phyloP scores from a whole-genome alignment of 2,888 invertebrate genomes.

The Cheilosia variabilis region DNA sequence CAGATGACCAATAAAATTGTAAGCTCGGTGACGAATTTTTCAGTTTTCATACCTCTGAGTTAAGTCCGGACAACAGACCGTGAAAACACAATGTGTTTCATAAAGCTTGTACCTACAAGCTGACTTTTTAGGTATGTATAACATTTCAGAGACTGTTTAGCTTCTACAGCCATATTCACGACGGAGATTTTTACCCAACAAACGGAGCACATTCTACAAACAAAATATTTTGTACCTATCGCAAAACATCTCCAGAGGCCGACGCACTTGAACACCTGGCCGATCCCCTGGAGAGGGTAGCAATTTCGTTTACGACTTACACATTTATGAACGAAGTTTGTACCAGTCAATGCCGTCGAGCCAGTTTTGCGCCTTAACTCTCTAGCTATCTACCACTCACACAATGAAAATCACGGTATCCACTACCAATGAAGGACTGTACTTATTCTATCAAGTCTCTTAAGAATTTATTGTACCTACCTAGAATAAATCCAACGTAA shows the following conservation, averaged over 20 bases:
- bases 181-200: slow-evolving; percentile 13
- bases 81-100: no score
- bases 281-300: slow-evolving; percentile 76
- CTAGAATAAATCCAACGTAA: slow-evolving; percentile 19
- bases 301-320: slow-evolving; percentile 73
- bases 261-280: slow-evolving; percentile 77
- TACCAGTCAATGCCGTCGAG: slow-evolving; percentile 74
- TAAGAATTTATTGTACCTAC: slow-evolving; percentile 48
- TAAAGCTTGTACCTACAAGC: no score
- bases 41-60: no score
- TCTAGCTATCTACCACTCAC: slow-evolving; percentile 45
- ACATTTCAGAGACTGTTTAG: no score
- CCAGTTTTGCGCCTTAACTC: slow-evolving; percentile 52
- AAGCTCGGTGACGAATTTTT: no score
- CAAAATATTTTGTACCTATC: slow-evolving; percentile 20
- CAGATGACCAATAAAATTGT: no score
- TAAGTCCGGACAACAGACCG: no score
- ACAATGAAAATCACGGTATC: slow-evolving; percentile 47
- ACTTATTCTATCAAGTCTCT: slow-evolving; percentile 56
- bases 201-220: slow-evolving; percentile 1
- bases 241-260: slow-evolving; percentile 71
- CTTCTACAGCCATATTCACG: background rate
- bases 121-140: background rate
- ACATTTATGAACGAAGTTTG: slow-evolving; percentile 66
- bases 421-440: slow-evolving; percentile 54